Evolutionary conservation across 1,140 invertebrate genomes (phyloP).

Genomic region (Phenacoccus solenopsis): DNA sequence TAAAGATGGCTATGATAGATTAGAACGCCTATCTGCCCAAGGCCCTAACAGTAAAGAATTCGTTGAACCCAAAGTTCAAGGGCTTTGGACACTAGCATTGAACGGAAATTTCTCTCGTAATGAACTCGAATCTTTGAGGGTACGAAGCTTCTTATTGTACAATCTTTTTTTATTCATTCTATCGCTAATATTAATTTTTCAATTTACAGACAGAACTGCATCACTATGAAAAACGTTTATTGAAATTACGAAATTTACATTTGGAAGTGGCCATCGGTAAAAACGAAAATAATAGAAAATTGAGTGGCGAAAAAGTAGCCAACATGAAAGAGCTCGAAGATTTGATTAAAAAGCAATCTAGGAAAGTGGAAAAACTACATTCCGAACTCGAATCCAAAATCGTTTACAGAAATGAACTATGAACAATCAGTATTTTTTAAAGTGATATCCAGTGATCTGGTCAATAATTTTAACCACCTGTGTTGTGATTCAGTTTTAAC

Average conservation of each 20-base stretch:
- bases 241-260: constrained; percentile 70
- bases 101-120: constrained; percentile 63
- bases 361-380: constrained; percentile 79
- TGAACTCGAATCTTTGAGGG: constrained; percentile 71
- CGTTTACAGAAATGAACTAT: constrained; percentile 7
- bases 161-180: background rate
- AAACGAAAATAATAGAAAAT: constrained; percentile 41
- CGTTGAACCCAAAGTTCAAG: constrained; percentile 75
- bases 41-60: constrained; percentile 71
- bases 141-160: constrained; percentile 30
- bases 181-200: constrained; percentile 18
- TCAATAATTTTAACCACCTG: no score
- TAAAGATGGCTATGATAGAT: constrained; percentile 62
- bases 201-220: constrained; percentile 55
- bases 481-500: no score
- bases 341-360: constrained; percentile 63
- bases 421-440: background rate
- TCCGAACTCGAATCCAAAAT: constrained; percentile 65
- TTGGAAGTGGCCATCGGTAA: constrained; percentile 54
- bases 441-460: no score
- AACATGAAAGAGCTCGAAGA: constrained; percentile 43
- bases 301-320: constrained; percentile 45
- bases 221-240: constrained; percentile 73
- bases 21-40: constrained; percentile 56
- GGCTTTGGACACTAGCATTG: constrained; percentile 68